These are phyloP conservation scores for Dendrolimus pini DNA, from an alignment of 2,888 invertebrate species.

Conservation along the genomic window DNA sequence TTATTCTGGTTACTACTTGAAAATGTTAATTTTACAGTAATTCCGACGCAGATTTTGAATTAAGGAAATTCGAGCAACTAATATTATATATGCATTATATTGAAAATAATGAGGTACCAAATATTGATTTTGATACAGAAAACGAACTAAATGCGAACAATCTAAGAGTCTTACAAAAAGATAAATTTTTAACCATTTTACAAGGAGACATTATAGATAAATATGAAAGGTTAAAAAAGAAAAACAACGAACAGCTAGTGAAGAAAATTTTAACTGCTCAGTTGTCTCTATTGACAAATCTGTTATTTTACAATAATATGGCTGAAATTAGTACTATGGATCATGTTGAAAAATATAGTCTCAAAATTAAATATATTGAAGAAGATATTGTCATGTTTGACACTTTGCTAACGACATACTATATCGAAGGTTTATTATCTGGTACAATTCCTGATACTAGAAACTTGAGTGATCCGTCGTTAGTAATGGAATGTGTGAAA, in stretches of 20 bases:
- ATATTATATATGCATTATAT: slow-evolving; percentile 32
- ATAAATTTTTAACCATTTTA: slow-evolving; percentile 5
- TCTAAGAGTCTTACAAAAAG: slow-evolving; percentile 10
- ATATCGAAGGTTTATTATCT: slow-evolving; percentile 61
- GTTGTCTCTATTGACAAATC: slow-evolving; percentile 63
- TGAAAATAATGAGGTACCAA: slow-evolving; percentile 1
- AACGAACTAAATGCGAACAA: neutral
- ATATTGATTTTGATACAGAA: neutral
- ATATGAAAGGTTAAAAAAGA: neutral
- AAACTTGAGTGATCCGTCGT: slow-evolving; percentile 38
- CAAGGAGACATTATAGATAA: neutral
- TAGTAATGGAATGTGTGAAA: slow-evolving; percentile 32
- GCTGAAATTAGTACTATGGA: slow-evolving; percentile 85
- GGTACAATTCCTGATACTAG: slow-evolving; percentile 45
- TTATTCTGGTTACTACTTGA: too few species aligned
- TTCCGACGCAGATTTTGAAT: slow-evolving; percentile 46
- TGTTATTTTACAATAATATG: slow-evolving; percentile 74
- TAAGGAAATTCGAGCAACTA: slow-evolving; percentile 46
- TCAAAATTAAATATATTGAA: slow-evolving; percentile 82
- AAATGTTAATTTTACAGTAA: slow-evolving; percentile 31
- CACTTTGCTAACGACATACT: slow-evolving; percentile 73
- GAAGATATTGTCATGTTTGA: slow-evolving; percentile 81
- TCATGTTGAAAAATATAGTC: slow-evolving; percentile 85
- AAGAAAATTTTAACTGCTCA: slow-evolving; percentile 38
- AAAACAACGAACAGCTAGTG: neutral